phyloP scores from a whole-genome alignment of 2,888 invertebrate species.

The Blera fallax region DNA sequence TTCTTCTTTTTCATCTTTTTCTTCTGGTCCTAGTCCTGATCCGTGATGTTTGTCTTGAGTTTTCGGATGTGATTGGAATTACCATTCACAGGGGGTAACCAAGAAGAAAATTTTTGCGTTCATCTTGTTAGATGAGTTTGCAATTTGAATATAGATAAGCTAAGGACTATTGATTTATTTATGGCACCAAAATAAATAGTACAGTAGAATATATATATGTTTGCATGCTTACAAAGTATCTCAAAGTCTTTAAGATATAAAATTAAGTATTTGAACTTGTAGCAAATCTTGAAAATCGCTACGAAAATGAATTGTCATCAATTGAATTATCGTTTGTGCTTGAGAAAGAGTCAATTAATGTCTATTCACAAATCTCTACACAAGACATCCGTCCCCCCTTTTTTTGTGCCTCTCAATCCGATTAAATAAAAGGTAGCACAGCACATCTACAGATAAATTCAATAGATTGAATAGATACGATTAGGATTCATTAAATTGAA shows the following conservation, averaged over 20 bases:
- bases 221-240: neutral
- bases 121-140: constrained; percentile 34
- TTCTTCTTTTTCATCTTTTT: neutral
- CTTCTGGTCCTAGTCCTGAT: neutral
- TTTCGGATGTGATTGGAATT: constrained; percentile 35
- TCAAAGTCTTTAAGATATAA: neutral
- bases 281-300: constrained; percentile 21
- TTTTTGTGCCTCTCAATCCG: constrained; percentile 37
- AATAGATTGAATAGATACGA: constrained; percentile 66
- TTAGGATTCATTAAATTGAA: constrained; percentile 69
- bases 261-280: neutral
- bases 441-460: constrained; percentile 48
- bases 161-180: constrained; percentile 7
- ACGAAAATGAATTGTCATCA: constrained; percentile 55
- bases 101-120: constrained; percentile 24
- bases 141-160: constrained; percentile 34
- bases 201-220: neutral
- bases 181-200: neutral
- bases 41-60: constrained; percentile 25
- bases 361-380: constrained; percentile 44
- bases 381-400: constrained; percentile 8
- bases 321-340: constrained; percentile 55
- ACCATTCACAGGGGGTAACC: constrained; percentile 23
- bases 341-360: constrained; percentile 64
- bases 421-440: constrained; percentile 61